Conservation (phyloP, 1,140 invertebrate genomes). For the Penaeus indicus region DNA sequence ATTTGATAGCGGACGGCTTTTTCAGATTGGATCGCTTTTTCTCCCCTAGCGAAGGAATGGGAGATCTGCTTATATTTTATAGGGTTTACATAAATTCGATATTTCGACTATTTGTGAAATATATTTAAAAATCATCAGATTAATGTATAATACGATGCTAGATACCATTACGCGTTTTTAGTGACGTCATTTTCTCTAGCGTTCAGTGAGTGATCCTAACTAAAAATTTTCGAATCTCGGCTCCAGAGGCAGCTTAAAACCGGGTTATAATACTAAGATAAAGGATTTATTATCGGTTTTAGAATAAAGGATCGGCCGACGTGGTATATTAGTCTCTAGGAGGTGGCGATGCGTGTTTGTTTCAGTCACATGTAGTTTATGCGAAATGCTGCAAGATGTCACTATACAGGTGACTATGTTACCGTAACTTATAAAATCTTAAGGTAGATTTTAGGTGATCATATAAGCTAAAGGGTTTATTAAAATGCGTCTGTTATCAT, state of each 20-base stretch:
- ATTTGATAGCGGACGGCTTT: slow-evolving; percentile 44
- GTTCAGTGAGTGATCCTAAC: not conserved
- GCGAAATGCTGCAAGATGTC: not conserved
- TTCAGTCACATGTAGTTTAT: not conserved
- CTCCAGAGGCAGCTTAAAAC: not conserved
- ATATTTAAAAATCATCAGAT: too few species aligned
- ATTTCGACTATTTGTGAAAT: too few species aligned
- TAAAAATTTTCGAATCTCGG: not conserved
- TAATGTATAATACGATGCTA: too few species aligned
- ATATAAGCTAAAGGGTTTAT: too few species aligned
- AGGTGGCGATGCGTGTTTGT: not conserved
- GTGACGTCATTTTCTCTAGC: not conserved
- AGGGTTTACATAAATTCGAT: too few species aligned
- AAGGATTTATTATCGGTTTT: slow-evolving; percentile 46
- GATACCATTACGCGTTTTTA: too few species aligned
- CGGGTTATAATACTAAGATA: slow-evolving; percentile 45
- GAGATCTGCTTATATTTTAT: too few species aligned
- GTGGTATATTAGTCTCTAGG: slow-evolving; percentile 24
- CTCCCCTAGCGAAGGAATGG: not conserved
- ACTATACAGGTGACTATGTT: too few species aligned
- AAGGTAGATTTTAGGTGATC: too few species aligned
- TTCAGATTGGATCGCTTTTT: slow-evolving; percentile 35
- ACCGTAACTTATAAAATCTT: too few species aligned
- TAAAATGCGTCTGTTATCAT: too few species aligned
- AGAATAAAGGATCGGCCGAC: slow-evolving; percentile 39